Base-by-base conservation (phyloP, 2,113 vertebrate species). In the Caranx ignobilis region DNA sequence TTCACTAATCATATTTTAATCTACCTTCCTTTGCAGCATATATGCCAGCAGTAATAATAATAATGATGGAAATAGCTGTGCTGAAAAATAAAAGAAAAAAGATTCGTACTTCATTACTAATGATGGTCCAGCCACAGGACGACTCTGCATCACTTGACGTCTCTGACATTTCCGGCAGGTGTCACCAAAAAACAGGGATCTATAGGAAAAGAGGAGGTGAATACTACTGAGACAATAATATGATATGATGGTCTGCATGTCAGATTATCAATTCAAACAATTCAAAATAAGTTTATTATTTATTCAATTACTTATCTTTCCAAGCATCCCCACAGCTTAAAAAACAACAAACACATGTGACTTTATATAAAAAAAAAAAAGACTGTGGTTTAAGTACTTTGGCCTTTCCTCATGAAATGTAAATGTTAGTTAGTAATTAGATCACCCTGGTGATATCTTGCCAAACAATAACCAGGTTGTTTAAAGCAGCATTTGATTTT, bases 121-220 rank as follows among this genome's bases (percentile, higher is more conserved):
- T 96, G 84, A 99, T 97, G 45, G 97, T 99, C 98, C 98, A 99
- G 69, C 97, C 98, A 84, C 97, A 98, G 41, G 98, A 99, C 2
- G 97, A 99, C 89, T 99, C 98, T 10, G 97, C 95, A 90, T 99
- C 98, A 88, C 97, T 98, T 65, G 96, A 98, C 75, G 94, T 96
- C 84, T 96, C 97, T 67, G 98, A 98, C 98, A 99, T 99, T 87
- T 88, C 87, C 67, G 84, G 67, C 60, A 80, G 85, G 26, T 73
- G 72, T 79, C 67, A 75, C 47, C n/a, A 73, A 60, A 2, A 5
- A 41, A 41, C 39, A 67, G 15, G 41, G 9, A 79, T 54, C 57
- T 87, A 21, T 1, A 60, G 52, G 31, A 75, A 26, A 87, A 18
- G 65, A 65, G 1, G 3, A 54, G 5, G 35, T 15, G 16, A 55